These are phyloP conservation scores for Amphiduros pacificus DNA, from an alignment of 2,888 invertebrate species.

Conservation along the genomic window DNA sequence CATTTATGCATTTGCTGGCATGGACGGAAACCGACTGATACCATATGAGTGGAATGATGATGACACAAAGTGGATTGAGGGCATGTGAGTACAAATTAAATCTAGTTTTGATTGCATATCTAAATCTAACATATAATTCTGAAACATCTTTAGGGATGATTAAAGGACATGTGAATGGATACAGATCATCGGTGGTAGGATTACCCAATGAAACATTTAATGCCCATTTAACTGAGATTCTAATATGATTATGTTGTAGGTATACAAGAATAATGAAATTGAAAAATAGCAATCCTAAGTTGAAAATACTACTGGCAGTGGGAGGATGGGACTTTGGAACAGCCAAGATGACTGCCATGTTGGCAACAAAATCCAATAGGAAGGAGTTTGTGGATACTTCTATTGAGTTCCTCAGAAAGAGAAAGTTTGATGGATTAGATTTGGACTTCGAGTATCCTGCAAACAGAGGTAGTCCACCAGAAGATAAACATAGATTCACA, in stretches of 20 bases:
- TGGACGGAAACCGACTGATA: neutral
- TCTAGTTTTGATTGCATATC: too few species aligned
- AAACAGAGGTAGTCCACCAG: constrained; percentile 36
- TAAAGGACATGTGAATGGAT: too few species aligned
- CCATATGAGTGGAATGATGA: constrained; percentile 7
- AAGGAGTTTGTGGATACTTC: constrained; percentile 34
- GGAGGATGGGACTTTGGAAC: constrained; percentile 36
- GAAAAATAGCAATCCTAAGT: neutral
- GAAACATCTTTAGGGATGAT: too few species aligned
- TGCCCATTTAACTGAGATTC: too few species aligned
- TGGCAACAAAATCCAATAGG: constrained; percentile 27
- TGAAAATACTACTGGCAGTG: constrained; percentile 24
- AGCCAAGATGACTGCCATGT: constrained; percentile 35
- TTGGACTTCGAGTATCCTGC: constrained; percentile 47
- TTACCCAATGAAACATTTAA: too few species aligned
- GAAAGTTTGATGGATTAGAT: constrained; percentile 40
- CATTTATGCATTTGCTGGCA: constrained; percentile 2
- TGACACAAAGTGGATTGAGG: neutral
- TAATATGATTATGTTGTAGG: neutral
- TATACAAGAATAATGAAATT: neutral
- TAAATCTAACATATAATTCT: too few species aligned
- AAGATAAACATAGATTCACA: constrained; percentile 40
- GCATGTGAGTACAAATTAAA: constrained; percentile 6
- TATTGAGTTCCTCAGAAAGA: constrained; percentile 32
- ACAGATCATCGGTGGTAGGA: too few species aligned